Evolutionary conservation across 2,113 vertebrate genomes (phyloP).

Genomic region (Vulpes ferrilata): DNA sequence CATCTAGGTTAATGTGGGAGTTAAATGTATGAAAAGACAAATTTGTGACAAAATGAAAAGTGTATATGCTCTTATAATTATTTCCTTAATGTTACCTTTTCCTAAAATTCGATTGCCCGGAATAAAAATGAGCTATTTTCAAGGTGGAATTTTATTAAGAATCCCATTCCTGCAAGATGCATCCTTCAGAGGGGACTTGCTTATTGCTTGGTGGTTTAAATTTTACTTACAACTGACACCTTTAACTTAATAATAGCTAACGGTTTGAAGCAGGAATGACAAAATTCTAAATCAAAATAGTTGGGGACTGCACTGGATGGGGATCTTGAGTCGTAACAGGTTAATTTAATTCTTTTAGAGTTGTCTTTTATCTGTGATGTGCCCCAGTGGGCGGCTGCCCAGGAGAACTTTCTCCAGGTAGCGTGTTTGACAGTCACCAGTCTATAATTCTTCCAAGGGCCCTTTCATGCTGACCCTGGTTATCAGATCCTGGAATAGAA

Average conservation of each 20-base stretch:
- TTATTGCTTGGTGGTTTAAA: neutral
- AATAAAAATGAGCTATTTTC: constrained; percentile 51
- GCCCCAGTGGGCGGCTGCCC: neutral
- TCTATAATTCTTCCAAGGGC: neutral
- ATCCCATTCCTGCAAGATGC: neutral
- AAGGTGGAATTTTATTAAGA: neutral
- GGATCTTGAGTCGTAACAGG: neutral
- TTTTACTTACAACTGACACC: constrained; percentile 11
- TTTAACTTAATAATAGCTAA: constrained; percentile 7
- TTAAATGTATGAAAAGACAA: constrained; percentile 46
- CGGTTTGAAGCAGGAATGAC: constrained; percentile 31
- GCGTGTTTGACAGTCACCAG: neutral
- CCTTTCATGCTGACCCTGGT: neutral
- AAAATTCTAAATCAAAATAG: constrained; percentile 17
- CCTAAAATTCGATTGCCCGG: neutral
- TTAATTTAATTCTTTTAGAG: constrained; percentile 11
- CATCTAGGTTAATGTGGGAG: neutral
- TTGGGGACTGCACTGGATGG: neutral
- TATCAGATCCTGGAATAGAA: neutral
- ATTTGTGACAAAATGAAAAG: neutral
- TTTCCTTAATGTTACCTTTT: neutral
- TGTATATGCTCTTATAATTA: neutral
- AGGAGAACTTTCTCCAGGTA: neutral
- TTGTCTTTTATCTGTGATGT: neutral
- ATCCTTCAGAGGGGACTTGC: neutral